Base-by-base conservation (phyloP, 2,797 vertebrate species). In the Pangasius mekongensis region DNA sequence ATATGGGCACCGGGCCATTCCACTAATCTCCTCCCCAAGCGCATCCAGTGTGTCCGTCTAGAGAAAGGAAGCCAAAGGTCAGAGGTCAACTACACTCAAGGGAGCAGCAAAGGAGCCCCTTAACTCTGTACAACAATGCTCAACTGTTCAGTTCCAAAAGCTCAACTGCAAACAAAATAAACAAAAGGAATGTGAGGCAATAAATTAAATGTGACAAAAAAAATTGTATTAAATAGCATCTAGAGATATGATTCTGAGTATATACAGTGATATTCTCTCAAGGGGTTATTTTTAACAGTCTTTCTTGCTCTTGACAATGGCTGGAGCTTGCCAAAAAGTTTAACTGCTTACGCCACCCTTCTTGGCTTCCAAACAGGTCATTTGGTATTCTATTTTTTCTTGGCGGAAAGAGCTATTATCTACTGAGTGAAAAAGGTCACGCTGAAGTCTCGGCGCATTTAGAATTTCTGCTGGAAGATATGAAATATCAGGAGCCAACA, bases 1-100 rank as follows among this genome's bases (percentile, higher is more conserved):
- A 3, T 99, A 99, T 0, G 99, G 99, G 93, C 99, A 99, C 80
- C 98, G 97, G 39, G 99, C 99, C 98, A 99, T 99, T 91, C 99
- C 99, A 69, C 98, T 99, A 94, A 99, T 98, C 93, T 99, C 99
- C 93, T 99, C 98, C 91, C 97, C 97, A 67, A 96, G 93, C 86
- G 96, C 96, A 88, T 99, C 99, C 95, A 99, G 91, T 60, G 96
- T 97, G 92, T 99, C 99, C 95, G 96, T 95, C 99, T 99, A 94
- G 91, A 89, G 89, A 90, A 91, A 94, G 89, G 94, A 89, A 60
- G 36, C 83, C 27, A 87, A 76, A 86, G 83, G 74, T 84, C 47
- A 89, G n/a, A 87, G 83, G 83, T 90, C 69, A 90, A 52, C 71
- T 85, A 52, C 64, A 58, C 36, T 39, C 86, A 76, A 84, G 83